Evolutionary conservation across 1,140 invertebrate species (phyloP).

Genomic region (Cheumatopsyche charites): DNA sequence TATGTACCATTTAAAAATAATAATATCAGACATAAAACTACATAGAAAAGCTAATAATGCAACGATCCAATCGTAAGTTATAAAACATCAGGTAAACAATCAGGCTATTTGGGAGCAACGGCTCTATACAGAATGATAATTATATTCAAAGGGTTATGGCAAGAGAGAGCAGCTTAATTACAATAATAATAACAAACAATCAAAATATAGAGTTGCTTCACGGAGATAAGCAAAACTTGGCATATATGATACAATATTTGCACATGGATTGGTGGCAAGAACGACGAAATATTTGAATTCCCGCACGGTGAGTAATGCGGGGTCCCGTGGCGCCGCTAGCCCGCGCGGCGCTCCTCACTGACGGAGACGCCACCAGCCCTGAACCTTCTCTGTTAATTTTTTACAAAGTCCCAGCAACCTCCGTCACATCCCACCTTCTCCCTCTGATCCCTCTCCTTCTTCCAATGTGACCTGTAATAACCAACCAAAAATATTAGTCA

Average conservation of each 20-base stretch:
- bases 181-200: constrained; percentile 44
- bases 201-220: constrained; percentile 40
- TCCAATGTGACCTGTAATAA: constrained; percentile 79
- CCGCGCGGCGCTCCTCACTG: constrained; percentile 58
- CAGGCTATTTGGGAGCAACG: background rate
- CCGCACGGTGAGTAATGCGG: background rate
- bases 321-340: constrained; percentile 27
- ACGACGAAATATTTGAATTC: background rate
- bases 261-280: constrained; percentile 24
- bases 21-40: constrained; percentile 44
- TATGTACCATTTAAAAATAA: no score
- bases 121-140: background rate
- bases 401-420: constrained; percentile 83
- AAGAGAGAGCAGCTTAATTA: constrained; percentile 48
- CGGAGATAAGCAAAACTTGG: constrained; percentile 39
- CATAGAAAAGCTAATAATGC: constrained; percentile 46
- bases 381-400: constrained; percentile 84
- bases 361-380: constrained; percentile 77
- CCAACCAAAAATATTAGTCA: no score
- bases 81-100: constrained; percentile 2
- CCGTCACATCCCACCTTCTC: constrained; percentile 82
- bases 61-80: constrained; percentile 2
- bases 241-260: constrained; percentile 40
- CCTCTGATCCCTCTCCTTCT: constrained; percentile 73
- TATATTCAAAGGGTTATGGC: constrained; percentile 40